These are phyloP conservation scores for Epirrita christyi DNA, from an alignment of 2,888 invertebrate species.

Conservation along the genomic window DNA sequence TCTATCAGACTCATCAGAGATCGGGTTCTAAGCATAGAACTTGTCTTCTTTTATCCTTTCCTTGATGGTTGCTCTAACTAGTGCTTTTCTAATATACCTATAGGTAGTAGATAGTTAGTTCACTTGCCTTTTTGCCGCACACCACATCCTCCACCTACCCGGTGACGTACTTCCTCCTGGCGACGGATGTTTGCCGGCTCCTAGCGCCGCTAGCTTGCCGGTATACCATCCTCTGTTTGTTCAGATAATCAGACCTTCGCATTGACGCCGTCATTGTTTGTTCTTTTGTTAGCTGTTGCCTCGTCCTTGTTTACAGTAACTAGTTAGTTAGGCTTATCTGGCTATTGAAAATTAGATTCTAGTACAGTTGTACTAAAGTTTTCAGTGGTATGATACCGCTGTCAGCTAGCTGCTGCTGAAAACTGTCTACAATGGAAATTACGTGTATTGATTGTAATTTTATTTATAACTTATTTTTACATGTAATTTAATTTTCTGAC, in stretches of 20 bases:
- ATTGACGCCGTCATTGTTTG: conserved; percentile 32
- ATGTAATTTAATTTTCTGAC: no score
- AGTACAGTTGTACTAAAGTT: conserved; percentile 5
- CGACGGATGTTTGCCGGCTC: conserved; percentile 36
- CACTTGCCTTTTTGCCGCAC: background rate
- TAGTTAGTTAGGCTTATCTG: background rate
- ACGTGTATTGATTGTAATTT: no score
- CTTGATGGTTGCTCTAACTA: no score
- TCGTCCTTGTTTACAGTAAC: conserved; percentile 7
- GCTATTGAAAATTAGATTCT: conserved; percentile 6
- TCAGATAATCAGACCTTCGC: conserved; percentile 22
- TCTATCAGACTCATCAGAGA: no score
- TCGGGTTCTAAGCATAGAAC: no score
- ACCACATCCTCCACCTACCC: conserved; percentile 7
- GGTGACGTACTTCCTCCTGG: conserved; percentile 24
- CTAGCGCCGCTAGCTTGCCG: conserved; percentile 16
- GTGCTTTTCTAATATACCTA: no score
- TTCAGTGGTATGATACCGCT: background rate
- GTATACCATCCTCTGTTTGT: conserved; percentile 28
- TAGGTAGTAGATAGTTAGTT: background rate
- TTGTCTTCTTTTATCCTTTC: no score
- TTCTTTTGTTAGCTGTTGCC: conserved; percentile 24
- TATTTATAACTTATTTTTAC: no score
- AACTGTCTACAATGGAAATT: background rate
- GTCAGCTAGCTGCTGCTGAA: background rate